Evolutionary conservation across 2,797 vertebrate genomes (phyloP).

Genomic region (Danio choprae): DNA sequence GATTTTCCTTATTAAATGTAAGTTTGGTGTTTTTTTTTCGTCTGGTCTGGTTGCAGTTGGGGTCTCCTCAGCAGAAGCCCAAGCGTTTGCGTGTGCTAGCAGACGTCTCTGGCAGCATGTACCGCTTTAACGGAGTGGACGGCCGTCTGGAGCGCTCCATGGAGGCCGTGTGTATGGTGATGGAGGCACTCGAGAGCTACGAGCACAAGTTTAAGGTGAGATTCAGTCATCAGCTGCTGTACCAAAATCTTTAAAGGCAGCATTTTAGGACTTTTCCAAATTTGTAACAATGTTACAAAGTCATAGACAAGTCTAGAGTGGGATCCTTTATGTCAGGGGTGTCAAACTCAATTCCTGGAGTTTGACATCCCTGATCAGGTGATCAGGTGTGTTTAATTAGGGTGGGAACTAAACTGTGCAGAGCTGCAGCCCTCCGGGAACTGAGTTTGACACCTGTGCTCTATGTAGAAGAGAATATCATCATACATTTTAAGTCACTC

Average conservation of each 20-base stretch:
- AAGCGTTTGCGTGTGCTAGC: slow-evolving; percentile 90
- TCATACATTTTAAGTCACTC: not conserved
- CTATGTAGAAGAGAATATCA: not conserved
- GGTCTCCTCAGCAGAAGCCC: slow-evolving; percentile 92
- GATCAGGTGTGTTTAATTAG: too few species aligned
- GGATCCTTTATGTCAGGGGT: too few species aligned
- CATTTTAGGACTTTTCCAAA: not conserved
- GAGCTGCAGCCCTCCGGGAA: too few species aligned
- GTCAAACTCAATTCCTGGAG: too few species aligned
- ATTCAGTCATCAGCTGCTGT: slow-evolving; percentile 33
- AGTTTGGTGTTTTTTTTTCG: not conserved
- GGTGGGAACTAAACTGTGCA: too few species aligned
- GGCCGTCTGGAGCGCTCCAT: slow-evolving; percentile 93
- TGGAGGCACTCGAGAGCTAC: slow-evolving; percentile 96
- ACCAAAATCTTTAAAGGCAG: slow-evolving; percentile 47
- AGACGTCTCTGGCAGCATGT: slow-evolving; percentile 97
- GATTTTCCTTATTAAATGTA: slow-evolving; percentile 23
- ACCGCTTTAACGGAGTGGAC: slow-evolving; percentile 95
- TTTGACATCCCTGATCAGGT: too few species aligned
- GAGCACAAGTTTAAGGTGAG: slow-evolving; percentile 97
- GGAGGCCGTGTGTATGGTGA: slow-evolving; percentile 97
- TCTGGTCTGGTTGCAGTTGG: slow-evolving; percentile 76
- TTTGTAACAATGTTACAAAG: not conserved
- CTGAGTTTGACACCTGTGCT: too few species aligned
- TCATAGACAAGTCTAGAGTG: not conserved